A percentile compares a stretch with the other conserved stretches of the same genome.
Conservation (phyloP, 2,113 vertebrate genomes). For the Hystrix brachyura region DNA sequence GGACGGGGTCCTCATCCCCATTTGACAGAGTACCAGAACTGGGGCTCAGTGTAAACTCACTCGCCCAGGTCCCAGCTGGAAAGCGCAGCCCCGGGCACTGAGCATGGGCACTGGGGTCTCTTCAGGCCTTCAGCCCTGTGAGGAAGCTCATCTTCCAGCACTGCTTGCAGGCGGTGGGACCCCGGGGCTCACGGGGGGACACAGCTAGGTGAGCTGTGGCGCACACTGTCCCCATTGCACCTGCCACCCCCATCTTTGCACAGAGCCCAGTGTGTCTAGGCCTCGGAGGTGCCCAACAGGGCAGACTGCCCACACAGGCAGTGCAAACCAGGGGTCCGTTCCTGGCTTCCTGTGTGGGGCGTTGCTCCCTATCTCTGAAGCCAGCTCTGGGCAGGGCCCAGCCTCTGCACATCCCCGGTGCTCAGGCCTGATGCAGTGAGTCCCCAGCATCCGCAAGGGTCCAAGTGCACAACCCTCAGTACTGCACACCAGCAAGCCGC, state of each 20-base stretch:
- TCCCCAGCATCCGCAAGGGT: background rate
- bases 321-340: background rate
- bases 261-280: background rate
- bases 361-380: background rate
- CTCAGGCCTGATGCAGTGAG: fast-evolving
- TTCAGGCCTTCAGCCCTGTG: too few species aligned
- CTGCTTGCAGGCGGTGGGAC: fast-evolving
- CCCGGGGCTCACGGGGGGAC: background rate
- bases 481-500: background rate
- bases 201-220: background rate
- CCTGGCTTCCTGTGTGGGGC: fast-evolving
- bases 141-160: background rate
- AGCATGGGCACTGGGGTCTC: background rate
- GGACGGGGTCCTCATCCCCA: fast-evolving
- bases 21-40: fast-evolving
- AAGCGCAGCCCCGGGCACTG: fast-evolving
- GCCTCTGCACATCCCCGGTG: background rate
- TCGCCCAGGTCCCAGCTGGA: background rate
- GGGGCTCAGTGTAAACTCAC: background rate
- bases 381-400: background rate
- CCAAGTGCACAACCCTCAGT: too few species aligned
- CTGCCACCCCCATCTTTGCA: background rate
- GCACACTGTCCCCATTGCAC: too few species aligned
- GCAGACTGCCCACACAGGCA: fast-evolving
- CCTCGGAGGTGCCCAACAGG: fast-evolving